Evolutionary conservation across 92 coral and sea anemone genomes (phyloP), one percentile per base, ranked within the genome.

Genomic region (Phenganax subtilis): DNA sequence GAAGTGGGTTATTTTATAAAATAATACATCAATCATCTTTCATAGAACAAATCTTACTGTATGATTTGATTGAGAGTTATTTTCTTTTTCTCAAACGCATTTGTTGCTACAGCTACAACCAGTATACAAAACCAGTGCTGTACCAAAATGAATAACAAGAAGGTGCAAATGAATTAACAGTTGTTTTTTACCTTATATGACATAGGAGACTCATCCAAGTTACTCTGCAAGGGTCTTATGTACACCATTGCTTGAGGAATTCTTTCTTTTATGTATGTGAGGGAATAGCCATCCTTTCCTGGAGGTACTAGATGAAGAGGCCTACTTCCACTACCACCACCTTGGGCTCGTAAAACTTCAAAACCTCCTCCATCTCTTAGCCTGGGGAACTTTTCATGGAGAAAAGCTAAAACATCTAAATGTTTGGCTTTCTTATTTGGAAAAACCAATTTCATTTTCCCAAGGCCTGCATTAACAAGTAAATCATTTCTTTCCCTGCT

Each of bases 261-360:
- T 30, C 87, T 71, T 86, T 89, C 88, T 73, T 73, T 87, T 11
- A 89, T 20, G 44, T 80, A 80, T 8, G 87, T 77, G 14, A 89
- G 82, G 63, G 86, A 64, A 68, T 86, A 89, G 31, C 91, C 89
- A 72, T 89, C 91, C 55, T 73, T 83, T 27, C 91, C 86, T 20
- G 89, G 92, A 27, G 86, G 88, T 10, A 89, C 75, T 64, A 73
- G 59, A 63, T 73, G 75, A 68, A 89, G 87, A 66, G 83, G 75
- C 51, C 91, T 69, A 54, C 55, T 75, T 71, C 91, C 89, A 57
- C 89, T 87, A 58, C 91, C 89, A 68, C 91, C 89, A 64, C 89
- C 88, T 61, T 72, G 81, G 63, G 91, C 92, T 64, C 84, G 84
- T 44, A 86, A 11, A 4, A 89, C 88, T n/a, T 89, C 88, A 80